These are phyloP conservation scores for Axis porcinus DNA, from an alignment of 2,113 vertebrate genomes.

Conservation along the genomic window DNA sequence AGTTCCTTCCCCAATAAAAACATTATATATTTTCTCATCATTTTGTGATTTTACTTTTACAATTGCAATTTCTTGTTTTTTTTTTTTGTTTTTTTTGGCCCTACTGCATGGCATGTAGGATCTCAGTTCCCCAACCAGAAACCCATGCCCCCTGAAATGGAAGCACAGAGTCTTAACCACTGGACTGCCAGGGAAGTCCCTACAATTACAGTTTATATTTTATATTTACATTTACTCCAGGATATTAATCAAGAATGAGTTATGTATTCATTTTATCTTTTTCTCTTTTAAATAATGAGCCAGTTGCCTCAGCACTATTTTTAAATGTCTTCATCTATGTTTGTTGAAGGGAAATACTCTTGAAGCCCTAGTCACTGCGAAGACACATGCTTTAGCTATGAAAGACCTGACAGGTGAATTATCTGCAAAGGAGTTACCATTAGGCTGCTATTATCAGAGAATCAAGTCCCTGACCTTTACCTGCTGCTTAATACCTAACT, in stretches of 20 bases:
- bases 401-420: conserved; percentile 83
- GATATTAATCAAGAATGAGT: neutral
- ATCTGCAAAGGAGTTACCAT: conserved; percentile 75
- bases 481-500: conserved; percentile 64
- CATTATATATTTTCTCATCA: neutral
- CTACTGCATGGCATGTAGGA: neutral
- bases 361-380: conserved; percentile 77
- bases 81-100: neutral
- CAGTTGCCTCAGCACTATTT: neutral
- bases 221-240: conserved; percentile 7
- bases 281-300: neutral
- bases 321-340: neutral
- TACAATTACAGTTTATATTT: neutral
- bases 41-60: neutral
- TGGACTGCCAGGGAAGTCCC: neutral
- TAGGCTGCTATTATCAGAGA: conserved; percentile 71
- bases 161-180: neutral
- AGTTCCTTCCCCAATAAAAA: neutral
- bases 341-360: conserved; percentile 80
- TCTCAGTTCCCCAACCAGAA: neutral
- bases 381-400: conserved; percentile 84
- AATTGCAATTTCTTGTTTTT: neutral
- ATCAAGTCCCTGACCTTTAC: conserved; percentile 73
- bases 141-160: neutral
- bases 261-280: neutral